phyloP scores from a whole-genome alignment of 2,797 vertebrate species.

The Oophaga sylvatica region DNA sequence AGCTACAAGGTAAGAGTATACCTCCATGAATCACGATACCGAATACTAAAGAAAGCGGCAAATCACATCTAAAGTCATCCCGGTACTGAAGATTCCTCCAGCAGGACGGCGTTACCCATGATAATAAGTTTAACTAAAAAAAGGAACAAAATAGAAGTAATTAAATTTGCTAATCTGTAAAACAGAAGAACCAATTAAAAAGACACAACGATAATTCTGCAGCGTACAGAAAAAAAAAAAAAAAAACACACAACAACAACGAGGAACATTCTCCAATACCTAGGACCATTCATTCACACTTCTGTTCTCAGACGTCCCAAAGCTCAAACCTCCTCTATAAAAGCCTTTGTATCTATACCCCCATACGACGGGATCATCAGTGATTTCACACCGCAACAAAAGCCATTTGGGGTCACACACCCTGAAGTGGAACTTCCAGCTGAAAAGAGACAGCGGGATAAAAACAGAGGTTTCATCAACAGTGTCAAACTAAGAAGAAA shows the following conservation, averaged over 20 bases:
- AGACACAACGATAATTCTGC: not conserved
- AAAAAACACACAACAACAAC: not conserved
- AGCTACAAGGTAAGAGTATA: slow-evolving; percentile 21
- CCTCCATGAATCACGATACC: not conserved
- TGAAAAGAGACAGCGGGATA: slow-evolving; percentile 17
- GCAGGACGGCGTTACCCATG: slow-evolving; percentile 15
- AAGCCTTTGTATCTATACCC: slow-evolving; percentile 13
- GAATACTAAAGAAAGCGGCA: not conserved
- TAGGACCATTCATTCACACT: not conserved
- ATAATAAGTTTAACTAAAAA: slow-evolving; percentile 33
- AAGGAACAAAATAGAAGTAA: slow-evolving; percentile 19
- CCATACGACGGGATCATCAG: not conserved
- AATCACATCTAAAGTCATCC: not conserved
- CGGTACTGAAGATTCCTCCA: not conserved
- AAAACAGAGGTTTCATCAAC: slow-evolving; percentile 19
- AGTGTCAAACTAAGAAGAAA: slow-evolving; percentile 10
- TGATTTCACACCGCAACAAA: not conserved
- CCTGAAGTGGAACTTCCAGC: slow-evolving; percentile 26
- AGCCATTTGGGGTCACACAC: slow-evolving; percentile 1
- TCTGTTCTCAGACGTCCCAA: not conserved
- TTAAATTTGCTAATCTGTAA: slow-evolving; percentile 41
- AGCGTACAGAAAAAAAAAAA: not conserved
- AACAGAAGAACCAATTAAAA: slow-evolving; percentile 37
- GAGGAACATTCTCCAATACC: not conserved
- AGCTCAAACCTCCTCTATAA: not conserved